These are phyloP conservation scores for Anseranas semipalmata DNA, from an alignment of 2,113 vertebrate genomes.

Conservation along the genomic window DNA sequence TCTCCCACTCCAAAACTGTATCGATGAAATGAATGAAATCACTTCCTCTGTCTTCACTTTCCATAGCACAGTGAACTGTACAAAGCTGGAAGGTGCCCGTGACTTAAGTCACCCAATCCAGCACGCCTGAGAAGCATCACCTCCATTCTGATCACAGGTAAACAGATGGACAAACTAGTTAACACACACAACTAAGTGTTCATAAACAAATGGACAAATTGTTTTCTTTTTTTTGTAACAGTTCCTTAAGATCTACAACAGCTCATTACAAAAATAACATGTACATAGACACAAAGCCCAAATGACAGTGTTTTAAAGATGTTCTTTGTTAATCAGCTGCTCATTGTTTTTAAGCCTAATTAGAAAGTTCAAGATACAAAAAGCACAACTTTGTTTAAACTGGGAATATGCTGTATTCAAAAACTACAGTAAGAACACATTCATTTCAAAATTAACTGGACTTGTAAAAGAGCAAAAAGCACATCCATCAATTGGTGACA, in stretches of 20 bases:
- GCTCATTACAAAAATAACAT: not conserved
- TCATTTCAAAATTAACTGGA: not conserved
- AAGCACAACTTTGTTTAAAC: not conserved
- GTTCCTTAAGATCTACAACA: not conserved
- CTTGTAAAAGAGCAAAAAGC: not conserved
- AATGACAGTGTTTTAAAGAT: not conserved
- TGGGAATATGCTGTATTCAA: not conserved
- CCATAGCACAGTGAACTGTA: not conserved
- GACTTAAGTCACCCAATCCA: not conserved
- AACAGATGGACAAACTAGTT: not conserved
- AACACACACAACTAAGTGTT: not conserved
- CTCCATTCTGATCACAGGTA: not conserved
- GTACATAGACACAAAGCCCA: not conserved
- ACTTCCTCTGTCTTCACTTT: not conserved
- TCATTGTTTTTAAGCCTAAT: not conserved
- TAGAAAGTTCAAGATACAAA: not conserved
- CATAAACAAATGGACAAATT: not conserved
- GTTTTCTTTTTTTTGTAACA: not conserved
- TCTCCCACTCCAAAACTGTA: not conserved
- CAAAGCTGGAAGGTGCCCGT: not conserved
- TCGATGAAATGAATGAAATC: not conserved
- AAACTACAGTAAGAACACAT: not conserved
- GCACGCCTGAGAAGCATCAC: not conserved
- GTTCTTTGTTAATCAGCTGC: not conserved
- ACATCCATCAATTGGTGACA: not conserved